Base-by-base conservation (phyloP, 2,797 vertebrate species). In the Sebastes oblongus region DNA sequence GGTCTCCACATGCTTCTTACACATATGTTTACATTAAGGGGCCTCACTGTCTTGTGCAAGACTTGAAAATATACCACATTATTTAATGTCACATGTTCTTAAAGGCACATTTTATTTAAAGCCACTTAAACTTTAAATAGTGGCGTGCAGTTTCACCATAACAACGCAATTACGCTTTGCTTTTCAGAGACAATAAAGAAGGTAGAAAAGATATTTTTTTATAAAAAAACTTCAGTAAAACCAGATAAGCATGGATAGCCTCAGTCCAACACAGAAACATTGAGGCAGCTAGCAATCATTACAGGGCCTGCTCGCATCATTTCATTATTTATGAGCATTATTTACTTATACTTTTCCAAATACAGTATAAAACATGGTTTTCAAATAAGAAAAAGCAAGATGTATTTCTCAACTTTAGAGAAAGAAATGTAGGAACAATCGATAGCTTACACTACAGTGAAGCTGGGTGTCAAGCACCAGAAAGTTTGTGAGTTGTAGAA, bases 371-470 rank as follows among this genome's bases (percentile, higher is more conserved):
- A 68, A 16, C 24, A 39, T 20, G 2, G 8, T 42, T 29, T 77
- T 58, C 22, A 14, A 75, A 3, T 24, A 42, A 30, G 14, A 52
- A 14, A 54, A 13, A 46, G 29, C 6, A 39, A 73, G 9, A 81
- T 77, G 34, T 69, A 36, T 60, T 66, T 71, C 14, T 83, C 20
- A 70, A 55, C 39, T 72, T 72, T 46, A 29, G 34, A 70, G 42
- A 71, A 65, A 70, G 14, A 71, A 75, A 86, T 30, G 56, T 12
- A 13, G 20, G 12, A 71, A 58, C 20, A 34, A 75, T 78, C 64
- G 68, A 76, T 64, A 60, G 9, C 58, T 69, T 56, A 58, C 25
- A 66, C 42, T 60, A 76, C 25, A 73, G 12, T 30, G 4, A 39
- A 61, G 52, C 55, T 59, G 24, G 27, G 22, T 72, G 74, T 77